These are phyloP conservation scores for Eubasilissa splendida DNA, from an alignment of 2,888 invertebrate species.

Conservation along the genomic window DNA sequence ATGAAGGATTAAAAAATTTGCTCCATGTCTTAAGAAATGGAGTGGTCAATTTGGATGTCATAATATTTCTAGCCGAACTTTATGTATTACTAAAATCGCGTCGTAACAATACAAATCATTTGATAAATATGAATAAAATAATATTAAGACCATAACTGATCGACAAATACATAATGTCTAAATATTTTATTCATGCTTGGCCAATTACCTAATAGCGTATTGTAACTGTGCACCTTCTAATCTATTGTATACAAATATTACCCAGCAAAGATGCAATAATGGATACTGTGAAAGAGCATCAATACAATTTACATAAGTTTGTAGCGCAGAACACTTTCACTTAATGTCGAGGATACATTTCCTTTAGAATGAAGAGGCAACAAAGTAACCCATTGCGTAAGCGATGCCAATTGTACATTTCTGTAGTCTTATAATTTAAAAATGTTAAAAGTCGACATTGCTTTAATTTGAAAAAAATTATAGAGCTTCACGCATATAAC, in stretches of 20 bases:
- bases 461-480: too few species aligned
- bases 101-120: not conserved
- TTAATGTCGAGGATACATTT: slow-evolving; percentile 8
- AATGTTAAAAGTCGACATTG: not conserved
- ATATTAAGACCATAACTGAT: slow-evolving; percentile 24
- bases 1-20: too few species aligned
- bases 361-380: not conserved
- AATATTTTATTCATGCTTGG: not conserved
- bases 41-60: too few species aligned
- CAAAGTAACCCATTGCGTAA: not conserved
- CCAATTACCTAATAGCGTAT: not conserved
- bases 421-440: not conserved
- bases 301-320: slow-evolving; percentile 12
- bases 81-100: too few species aligned
- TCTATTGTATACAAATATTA: not conserved
- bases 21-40: too few species aligned
- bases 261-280: not conserved
- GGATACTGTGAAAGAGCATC: not conserved
- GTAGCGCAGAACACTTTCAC: not conserved
- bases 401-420: not conserved
- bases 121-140: not conserved
- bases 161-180: not conserved
- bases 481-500: too few species aligned
- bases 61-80: too few species aligned
- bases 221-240: not conserved